Evolutionary conservation across 2,888 invertebrate genomes (phyloP).

Genomic region (Tanytarsus gracilentus): DNA sequence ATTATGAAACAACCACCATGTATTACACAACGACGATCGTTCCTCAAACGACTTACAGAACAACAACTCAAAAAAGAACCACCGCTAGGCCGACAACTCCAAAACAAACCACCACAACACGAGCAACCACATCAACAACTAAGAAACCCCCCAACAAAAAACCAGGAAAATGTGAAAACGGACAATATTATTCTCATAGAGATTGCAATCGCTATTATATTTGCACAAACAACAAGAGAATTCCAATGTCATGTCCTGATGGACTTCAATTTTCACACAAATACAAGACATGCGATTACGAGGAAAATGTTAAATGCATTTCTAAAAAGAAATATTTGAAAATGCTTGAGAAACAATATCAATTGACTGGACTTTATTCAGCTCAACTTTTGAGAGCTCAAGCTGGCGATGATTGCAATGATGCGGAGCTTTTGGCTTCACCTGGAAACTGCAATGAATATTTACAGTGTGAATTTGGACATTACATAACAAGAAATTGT

Average conservation of each 20-base stretch:
- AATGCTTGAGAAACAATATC: slow-evolving; percentile 33
- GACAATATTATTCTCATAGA: slow-evolving; percentile 65
- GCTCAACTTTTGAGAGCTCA: slow-evolving; percentile 31
- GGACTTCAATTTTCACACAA: slow-evolving; percentile 65
- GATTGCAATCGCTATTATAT: slow-evolving; percentile 67
- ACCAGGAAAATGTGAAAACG: slow-evolving; percentile 51
- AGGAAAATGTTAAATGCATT: slow-evolving; percentile 53
- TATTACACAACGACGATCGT: slow-evolving; percentile 39
- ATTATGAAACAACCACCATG: slow-evolving; percentile 28
- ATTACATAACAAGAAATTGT: slow-evolving; percentile 62
- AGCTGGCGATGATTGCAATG: slow-evolving; percentile 50
- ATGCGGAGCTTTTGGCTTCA: slow-evolving; percentile 54
- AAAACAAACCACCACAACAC: slow-evolving; percentile 27
- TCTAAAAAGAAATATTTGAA: slow-evolving; percentile 37
- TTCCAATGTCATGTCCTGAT: slow-evolving; percentile 63
- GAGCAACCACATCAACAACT: slow-evolving; percentile 35
- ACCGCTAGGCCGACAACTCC: slow-evolving; percentile 30
- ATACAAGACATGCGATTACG: slow-evolving; percentile 66
- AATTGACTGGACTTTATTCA: neutral
- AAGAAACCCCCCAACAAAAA: slow-evolving; percentile 36
- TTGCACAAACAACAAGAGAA: slow-evolving; percentile 63
- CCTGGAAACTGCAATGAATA: slow-evolving; percentile 66
- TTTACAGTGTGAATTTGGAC: slow-evolving; percentile 69
- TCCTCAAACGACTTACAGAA: slow-evolving; percentile 37
- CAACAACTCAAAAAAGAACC: slow-evolving; percentile 14